Evolutionary conservation across 1,140 invertebrate species (phyloP), one percentile per base, ranked within the genome.

Genomic region (Papilio polyxenes): DNA sequence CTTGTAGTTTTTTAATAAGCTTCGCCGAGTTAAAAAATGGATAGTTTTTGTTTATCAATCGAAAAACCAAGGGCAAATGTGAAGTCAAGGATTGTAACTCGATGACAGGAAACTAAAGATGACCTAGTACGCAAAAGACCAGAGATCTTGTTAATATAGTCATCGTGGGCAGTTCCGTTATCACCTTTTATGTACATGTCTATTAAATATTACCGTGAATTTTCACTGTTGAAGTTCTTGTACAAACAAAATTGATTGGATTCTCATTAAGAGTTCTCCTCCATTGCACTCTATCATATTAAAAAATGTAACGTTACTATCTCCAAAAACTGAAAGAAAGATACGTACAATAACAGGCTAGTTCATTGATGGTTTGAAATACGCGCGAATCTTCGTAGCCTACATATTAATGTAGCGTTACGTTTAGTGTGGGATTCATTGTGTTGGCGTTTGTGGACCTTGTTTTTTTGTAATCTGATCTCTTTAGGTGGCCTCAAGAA

Each of bases 101-200:
- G 62, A 31, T 17, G 31, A 72, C 65, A 72, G 65, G 65, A 72
- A 72, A 72, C 13, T 4, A 72, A 65, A 72, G 20, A 62, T 23
- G 65, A 37, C 31, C 23, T 69, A 69, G 23, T 15, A 72, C 31
- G 65, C 13, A 72, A 72, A 72, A 72, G 31, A 72, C 11, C 23
- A 72, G 31, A 72, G 31, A 72, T 59, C 23, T 13, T 72, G 65
- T 72, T 72, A 65, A 65, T 65, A 72, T 40, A 37, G 65, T 4
- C 65, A 72, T 15, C 11, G 31, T 31, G 59, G 20, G 0, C 31
- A 72, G n/a, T 72, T 72, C 65, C 65, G 65, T 72, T 72, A 72
- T 72, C 65, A 23, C 31, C 31, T 72, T 72, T 40, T 72, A 37
- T 15, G 65, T 72, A 37, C 31, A 15, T 17, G 13, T 72, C 65